These are phyloP conservation scores for Gymnoscelis rufifasciata DNA, from an alignment of 2,888 invertebrate species.

Conservation along the genomic window DNA sequence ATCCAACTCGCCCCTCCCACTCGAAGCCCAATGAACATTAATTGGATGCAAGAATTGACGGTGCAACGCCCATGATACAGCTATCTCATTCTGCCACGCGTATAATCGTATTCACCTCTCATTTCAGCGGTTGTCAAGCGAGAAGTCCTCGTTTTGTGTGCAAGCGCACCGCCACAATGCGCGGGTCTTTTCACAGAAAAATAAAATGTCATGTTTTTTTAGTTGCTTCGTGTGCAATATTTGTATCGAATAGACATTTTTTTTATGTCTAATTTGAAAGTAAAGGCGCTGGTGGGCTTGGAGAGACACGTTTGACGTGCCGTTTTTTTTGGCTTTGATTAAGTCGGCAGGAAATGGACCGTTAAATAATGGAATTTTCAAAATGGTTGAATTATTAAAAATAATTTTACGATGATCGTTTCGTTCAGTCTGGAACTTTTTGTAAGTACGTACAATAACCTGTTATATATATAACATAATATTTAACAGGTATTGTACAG, in stretches of 20 bases:
- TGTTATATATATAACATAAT: too few relatives aligned
- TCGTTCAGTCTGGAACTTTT: too few relatives aligned
- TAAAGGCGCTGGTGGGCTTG: constrained; percentile 48
- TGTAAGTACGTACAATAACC: too few relatives aligned
- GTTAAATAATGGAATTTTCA: not conserved
- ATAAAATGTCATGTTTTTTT: constrained; percentile 66
- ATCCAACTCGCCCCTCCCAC: constrained; percentile 63
- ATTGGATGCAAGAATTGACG: constrained; percentile 69
- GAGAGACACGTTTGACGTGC: constrained; percentile 24
- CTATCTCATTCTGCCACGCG: constrained; percentile 39
- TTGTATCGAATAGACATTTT: constrained; percentile 65
- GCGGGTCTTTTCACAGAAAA: constrained; percentile 69
- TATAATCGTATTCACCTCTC: constrained; percentile 32
- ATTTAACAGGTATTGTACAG: too few relatives aligned
- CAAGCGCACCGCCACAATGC: constrained; percentile 64
- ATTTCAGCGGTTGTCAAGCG: constrained; percentile 40
- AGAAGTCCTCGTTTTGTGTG: constrained; percentile 62
- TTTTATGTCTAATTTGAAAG: constrained; percentile 67
- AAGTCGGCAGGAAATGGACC: constrained; percentile 40
- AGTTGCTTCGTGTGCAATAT: constrained; percentile 72
- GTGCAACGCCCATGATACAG: constrained; percentile 59
- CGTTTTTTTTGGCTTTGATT: constrained; percentile 32
- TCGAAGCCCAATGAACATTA: constrained; percentile 76
- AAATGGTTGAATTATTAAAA: too few relatives aligned
- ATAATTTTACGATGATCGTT: too few relatives aligned